Evolutionary conservation across 1,140 invertebrate genomes (phyloP), one percentile per base, ranked within the genome.

Genomic region (Drosophila ogumai): DNA sequence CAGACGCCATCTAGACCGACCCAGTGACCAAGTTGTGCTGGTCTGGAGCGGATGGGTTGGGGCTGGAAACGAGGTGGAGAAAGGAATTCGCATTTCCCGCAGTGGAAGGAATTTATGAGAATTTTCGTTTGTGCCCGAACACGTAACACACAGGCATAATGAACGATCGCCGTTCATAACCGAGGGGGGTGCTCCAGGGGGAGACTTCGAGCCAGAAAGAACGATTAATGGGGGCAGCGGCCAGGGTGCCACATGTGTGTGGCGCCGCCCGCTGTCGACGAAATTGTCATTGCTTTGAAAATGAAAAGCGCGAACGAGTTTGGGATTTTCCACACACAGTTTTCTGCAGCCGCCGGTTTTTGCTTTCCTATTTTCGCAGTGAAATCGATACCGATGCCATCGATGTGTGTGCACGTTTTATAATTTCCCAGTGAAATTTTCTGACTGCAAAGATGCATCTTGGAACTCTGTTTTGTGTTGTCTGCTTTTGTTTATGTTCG

Each of bases 251-350:
- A 36, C 36, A 15, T 50, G 44, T 22, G 32, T 25, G 68, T 6
- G 49, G n/a, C 31, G 49, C 49, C 73, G 77, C 82, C 74, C 74
- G 74, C 73, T 78, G 78, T 46, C 63, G 63, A 28, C 32, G 19
- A 49, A 66, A 65, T 86, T 85, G 81, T 81, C 81, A 82, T 80
- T 80, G 69, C 63, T 69, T 64, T 86, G 79, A 86, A 86, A 88
- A 88, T 86, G 84, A 87, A 87, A 87, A 82, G 79, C 75, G 79
- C 81, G 77, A 84, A 85, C 81, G 65, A 81, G 81, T 84, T 84
- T 80, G 52, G 32, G 50, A 13, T 61, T 49, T 67, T 67, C 67
- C 82, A 61, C 82, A 65, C 69, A 69, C 64, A 46, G 80, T 78
- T 66, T 81, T 66, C 54, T 28, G 28, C 50, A n/a, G 41, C n/a